These are phyloP conservation scores for Cryptus viduatorius DNA, from an alignment of 2,888 invertebrate species.

Conservation along the genomic window DNA sequence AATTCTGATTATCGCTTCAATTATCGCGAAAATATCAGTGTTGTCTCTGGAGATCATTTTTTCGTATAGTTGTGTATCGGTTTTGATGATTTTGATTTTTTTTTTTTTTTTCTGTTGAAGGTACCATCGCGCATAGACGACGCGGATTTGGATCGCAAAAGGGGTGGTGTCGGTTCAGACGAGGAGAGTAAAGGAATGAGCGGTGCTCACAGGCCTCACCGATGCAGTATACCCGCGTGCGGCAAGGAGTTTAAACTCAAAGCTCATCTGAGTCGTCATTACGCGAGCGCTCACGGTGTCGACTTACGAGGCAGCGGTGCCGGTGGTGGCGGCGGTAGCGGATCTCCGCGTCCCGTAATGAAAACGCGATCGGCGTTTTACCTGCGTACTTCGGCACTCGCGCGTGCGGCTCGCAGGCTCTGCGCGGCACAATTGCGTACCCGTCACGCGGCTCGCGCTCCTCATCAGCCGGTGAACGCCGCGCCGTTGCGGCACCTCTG, in stretches of 20 bases:
- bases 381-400: slow-evolving; percentile 95
- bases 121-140: slow-evolving; percentile 83
- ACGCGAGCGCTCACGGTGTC: slow-evolving; percentile 95
- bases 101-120: slow-evolving; percentile 68
- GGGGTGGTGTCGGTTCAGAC: slow-evolving; percentile 82
- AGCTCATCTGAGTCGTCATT: slow-evolving; percentile 96
- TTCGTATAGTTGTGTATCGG: background rate
- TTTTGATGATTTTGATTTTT: background rate
- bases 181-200: slow-evolving; percentile 86
- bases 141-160: slow-evolving; percentile 81
- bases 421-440: slow-evolving; percentile 94
- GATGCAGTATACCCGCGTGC: slow-evolving; percentile 96
- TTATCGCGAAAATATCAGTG: too few relatives aligned
- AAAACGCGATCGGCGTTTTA: slow-evolving; percentile 99
- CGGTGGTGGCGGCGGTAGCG: slow-evolving; percentile 78
- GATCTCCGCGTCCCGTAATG: slow-evolving; percentile 96
- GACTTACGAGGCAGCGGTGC: slow-evolving; percentile 80
- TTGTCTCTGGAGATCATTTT: background rate
- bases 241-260: slow-evolving; percentile 98
- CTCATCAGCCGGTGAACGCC: slow-evolving; percentile 87
- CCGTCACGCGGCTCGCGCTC: slow-evolving; percentile 95
- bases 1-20: too few relatives aligned
- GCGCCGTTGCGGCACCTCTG: slow-evolving; percentile 84
- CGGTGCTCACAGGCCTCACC: slow-evolving; percentile 92
- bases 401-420: slow-evolving; percentile 94